These are phyloP conservation scores for Acleris holmiana DNA, from an alignment of 2,888 invertebrate species.

Conservation along the genomic window DNA sequence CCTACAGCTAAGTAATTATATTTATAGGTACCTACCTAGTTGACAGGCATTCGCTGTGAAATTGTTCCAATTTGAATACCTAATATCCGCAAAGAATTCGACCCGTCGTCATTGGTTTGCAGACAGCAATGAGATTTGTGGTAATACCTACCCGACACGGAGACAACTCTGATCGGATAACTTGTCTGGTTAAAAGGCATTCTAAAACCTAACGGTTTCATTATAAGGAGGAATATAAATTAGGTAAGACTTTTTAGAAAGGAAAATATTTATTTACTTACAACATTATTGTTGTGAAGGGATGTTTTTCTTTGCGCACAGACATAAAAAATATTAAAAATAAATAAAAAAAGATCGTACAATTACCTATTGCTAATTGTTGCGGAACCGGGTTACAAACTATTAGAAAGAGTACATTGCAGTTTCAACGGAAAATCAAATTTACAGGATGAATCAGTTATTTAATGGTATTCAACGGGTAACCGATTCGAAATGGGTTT, in stretches of 20 bases:
- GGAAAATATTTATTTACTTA: too few relatives aligned
- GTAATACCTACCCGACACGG: conserved; percentile 29
- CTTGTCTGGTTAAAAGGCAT: conserved; percentile 24
- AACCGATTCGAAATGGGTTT: conserved; percentile 32
- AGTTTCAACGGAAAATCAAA: neutral
- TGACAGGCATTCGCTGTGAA: neutral
- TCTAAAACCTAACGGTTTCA: neutral
- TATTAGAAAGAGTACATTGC: too few relatives aligned
- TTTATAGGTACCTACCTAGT: too few relatives aligned
- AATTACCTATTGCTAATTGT: too few relatives aligned
- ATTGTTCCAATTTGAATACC: conserved; percentile 19
- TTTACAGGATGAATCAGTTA: neutral
- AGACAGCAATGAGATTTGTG: conserved; percentile 28
- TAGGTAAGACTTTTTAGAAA: too few relatives aligned
- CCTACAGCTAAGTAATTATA: neutral
- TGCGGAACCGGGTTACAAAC: too few relatives aligned
- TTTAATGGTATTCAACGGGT: conserved; percentile 13
- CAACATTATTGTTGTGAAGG: too few relatives aligned
- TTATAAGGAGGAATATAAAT: too few relatives aligned
- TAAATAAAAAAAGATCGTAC: too few relatives aligned
- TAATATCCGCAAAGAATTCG: conserved; percentile 19
- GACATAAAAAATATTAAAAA: too few relatives aligned
- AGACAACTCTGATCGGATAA: conserved; percentile 30
- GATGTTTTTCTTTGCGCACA: too few relatives aligned
- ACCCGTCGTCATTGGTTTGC: neutral